Base-by-base conservation (phyloP, 2,113 vertebrate genomes). In the Oryzias curvinotus region DNA sequence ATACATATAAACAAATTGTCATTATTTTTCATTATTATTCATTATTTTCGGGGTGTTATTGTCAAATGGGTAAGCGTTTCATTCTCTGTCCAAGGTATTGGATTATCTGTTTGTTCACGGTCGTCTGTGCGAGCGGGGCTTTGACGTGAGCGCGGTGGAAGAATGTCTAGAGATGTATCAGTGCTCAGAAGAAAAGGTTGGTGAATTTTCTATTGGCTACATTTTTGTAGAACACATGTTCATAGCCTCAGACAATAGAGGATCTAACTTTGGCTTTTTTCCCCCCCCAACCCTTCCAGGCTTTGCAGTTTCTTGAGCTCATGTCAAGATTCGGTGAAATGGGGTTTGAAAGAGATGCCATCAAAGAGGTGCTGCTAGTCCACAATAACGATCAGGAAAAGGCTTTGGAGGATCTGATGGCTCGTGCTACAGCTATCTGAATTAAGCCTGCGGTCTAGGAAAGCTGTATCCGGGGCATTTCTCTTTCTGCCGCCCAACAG, bases 251-350 rank as follows among this genome's bases (percentile, higher is more conserved):
- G 23, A n/a, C 16, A 16, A 42, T 1, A 13, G 5, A 18, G 50
- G 1, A 14, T 54, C 1, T 23, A 14, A 57, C 23, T 5, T 52
- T 23, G 5, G 19, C 19, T n/a, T 5, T 6, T 58, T 42, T 15
- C 23, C 25, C 4, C 19, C n/a, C 64, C 26, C 21, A 23, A 23
- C 21, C 36, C 62, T 58, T 17, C 23, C 86, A 99, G 97, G 94
- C 96, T 41, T 92, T 95, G 82, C 94, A 96, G 79, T 96, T 96
- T 76, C 94, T 99, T 69, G 93, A 96, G n/a, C 89, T 98, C 67
- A 98, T 99, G 97, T 95, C 95, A 63, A 95, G 95, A 75, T 99
- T 99, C 86, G 94, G 96, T 46, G 97, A 99, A 89, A 99, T 99
- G 97, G 97, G 97, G 58, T 99, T 99, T 90, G 95, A 98, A 88